These are phyloP conservation scores for Euthynnus affinis DNA, from an alignment of 2,797 vertebrate species.

Conservation along the genomic window DNA sequence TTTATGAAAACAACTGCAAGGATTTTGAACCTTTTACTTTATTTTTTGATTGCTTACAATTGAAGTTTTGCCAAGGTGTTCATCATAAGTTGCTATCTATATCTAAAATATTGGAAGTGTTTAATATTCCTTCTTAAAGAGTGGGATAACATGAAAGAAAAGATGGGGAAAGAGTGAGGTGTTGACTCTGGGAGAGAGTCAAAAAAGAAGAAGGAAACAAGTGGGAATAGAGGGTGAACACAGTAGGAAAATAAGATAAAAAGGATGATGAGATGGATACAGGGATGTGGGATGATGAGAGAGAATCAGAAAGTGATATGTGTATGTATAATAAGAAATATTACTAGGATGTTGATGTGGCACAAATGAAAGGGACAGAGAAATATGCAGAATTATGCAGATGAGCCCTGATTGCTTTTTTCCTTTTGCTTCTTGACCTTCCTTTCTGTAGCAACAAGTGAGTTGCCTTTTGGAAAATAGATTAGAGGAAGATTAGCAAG, in stretches of 20 bases:
- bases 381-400: conserved; percentile 35
- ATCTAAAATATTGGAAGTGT: conserved; percentile 9
- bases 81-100: background rate
- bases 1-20: background rate
- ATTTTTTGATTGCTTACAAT: background rate
- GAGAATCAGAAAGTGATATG: background rate
- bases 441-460: conserved; percentile 16
- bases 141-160: conserved; percentile 25
- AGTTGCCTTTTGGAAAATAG: conserved; percentile 41
- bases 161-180: conserved; percentile 15
- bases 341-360: background rate
- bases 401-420: conserved; percentile 9
- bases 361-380: background rate
- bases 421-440: conserved; percentile 35
- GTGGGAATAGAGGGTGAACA: background rate
- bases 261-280: background rate
- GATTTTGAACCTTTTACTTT: background rate
- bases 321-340: background rate
- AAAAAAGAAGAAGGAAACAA: background rate
- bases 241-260: background rate
- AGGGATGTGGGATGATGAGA: background rate
- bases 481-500: conserved; percentile 40
- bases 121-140: conserved; percentile 24
- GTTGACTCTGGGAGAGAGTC: conserved; percentile 3
- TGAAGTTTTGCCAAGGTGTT: background rate